These are phyloP conservation scores for Lota lota DNA, from an alignment of 2,113 vertebrate genomes.

Conservation along the genomic window DNA sequence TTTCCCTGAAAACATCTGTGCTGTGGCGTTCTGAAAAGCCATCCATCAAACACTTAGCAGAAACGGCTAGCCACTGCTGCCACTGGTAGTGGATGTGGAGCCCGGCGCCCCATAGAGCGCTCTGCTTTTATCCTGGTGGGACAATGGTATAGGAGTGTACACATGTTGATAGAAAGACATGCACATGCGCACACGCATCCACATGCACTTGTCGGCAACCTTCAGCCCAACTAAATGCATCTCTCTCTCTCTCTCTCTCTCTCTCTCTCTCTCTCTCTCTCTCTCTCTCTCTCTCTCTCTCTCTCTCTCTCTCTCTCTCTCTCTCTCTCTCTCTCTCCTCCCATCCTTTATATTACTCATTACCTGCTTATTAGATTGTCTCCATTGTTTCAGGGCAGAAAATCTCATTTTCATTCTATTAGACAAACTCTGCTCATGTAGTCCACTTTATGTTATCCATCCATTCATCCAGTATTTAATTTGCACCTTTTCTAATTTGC, in stretches of 20 bases:
- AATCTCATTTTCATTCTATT: constrained; percentile 54
- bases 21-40: constrained; percentile 33
- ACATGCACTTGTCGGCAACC: neutral
- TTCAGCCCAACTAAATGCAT: neutral
- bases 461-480: constrained; percentile 1
- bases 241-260: neutral
- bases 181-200: neutral
- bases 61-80: constrained; percentile 19
- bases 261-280: neutral
- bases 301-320: too few species aligned
- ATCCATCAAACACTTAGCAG: constrained; percentile 55
- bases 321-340: too few species aligned
- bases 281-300: neutral
- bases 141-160: neutral
- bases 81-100: too few species aligned
- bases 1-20: constrained; percentile 34
- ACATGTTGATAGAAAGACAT: neutral
- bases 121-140: too few species aligned
- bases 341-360: neutral
- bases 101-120: too few species aligned
- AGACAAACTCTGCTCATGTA: constrained; percentile 38
- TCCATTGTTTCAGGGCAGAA: constrained; percentile 8
- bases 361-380: constrained; percentile 38
- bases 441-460: constrained; percentile 14
- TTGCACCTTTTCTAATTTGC: neutral